Percentiles rank a stretch among this genome's conserved stretches.
phyloP scores from a whole-genome alignment of 2,888 invertebrate species.

The Heliconius hortense region DNA sequence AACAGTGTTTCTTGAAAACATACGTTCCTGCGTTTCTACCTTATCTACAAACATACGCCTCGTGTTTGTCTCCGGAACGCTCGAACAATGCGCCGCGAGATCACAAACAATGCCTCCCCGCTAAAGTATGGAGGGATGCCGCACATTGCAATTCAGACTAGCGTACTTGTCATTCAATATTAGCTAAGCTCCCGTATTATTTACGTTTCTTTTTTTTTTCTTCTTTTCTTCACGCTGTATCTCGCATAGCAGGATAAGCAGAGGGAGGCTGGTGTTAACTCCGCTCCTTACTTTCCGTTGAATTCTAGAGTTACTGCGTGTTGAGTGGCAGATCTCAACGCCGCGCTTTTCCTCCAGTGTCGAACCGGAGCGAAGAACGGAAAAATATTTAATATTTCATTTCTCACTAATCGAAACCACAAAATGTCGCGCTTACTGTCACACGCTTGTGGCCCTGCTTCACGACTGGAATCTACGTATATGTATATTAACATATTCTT shows the following conservation, averaged over 20 bases:
- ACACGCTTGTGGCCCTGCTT: no score
- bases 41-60: conserved; percentile 60
- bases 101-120: conserved; percentile 59
- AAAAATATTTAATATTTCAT: no score
- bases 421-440: no score
- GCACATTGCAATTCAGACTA: conserved; percentile 32
- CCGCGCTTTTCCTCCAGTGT: no score
- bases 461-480: no score
- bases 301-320: no score
- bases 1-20: conserved; percentile 34
- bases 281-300: no score
- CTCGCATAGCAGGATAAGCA: neutral
- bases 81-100: conserved; percentile 58
- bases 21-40: conserved; percentile 48
- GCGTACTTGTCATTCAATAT: conserved; percentile 8
- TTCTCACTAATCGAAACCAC: no score
- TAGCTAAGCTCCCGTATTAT: neutral
- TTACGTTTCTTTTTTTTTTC: neutral
- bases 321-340: no score
- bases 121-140: conserved; percentile 44
- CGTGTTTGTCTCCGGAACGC: conserved; percentile 60
- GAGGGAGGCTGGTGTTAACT: neutral
- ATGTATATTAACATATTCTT: neutral
- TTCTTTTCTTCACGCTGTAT: neutral
- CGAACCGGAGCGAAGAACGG: no score